These are phyloP conservation scores for Malachius bipustulatus DNA, from an alignment of 2,888 invertebrate species.

Conservation along the genomic window DNA sequence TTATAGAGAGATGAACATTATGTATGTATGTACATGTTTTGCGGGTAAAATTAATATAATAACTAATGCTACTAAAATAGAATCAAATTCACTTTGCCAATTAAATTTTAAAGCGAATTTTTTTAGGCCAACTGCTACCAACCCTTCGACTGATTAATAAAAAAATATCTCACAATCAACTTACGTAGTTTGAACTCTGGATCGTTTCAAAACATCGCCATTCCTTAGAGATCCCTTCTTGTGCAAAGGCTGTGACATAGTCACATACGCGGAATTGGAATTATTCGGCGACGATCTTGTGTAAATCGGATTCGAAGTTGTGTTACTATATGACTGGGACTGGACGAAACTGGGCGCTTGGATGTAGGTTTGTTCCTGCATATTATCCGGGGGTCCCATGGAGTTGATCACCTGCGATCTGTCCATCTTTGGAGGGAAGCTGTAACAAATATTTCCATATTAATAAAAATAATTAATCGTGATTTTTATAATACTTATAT, in stretches of 20 bases:
- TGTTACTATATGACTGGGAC: constrained; percentile 32
- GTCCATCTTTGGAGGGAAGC: constrained; percentile 38
- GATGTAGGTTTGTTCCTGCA: constrained; percentile 37
- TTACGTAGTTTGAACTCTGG: constrained; percentile 56
- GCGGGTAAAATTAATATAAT: too few species aligned
- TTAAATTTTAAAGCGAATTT: too few species aligned
- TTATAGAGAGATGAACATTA: too few species aligned
- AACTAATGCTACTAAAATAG: too few species aligned
- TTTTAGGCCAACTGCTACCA: too few species aligned
- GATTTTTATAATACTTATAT: not conserved
- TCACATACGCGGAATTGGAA: constrained; percentile 29
- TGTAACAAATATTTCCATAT: constrained; percentile 24
- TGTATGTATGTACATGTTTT: too few species aligned
- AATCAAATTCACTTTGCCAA: too few species aligned
- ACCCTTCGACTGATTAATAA: too few species aligned
- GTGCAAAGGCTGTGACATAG: constrained; percentile 41
- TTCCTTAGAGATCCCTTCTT: constrained; percentile 54
- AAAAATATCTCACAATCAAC: too few species aligned
- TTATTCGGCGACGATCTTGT: constrained; percentile 32
- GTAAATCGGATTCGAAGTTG: constrained; percentile 31
- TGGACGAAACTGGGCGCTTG: constrained; percentile 36
- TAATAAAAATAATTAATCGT: constrained; percentile 1
- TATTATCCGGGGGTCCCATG: constrained; percentile 31
- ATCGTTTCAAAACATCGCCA: constrained; percentile 53
- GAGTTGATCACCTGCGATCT: constrained; percentile 34